Base-by-base conservation (phyloP, 1,140 invertebrate species). In the Spodoptera litura region DNA sequence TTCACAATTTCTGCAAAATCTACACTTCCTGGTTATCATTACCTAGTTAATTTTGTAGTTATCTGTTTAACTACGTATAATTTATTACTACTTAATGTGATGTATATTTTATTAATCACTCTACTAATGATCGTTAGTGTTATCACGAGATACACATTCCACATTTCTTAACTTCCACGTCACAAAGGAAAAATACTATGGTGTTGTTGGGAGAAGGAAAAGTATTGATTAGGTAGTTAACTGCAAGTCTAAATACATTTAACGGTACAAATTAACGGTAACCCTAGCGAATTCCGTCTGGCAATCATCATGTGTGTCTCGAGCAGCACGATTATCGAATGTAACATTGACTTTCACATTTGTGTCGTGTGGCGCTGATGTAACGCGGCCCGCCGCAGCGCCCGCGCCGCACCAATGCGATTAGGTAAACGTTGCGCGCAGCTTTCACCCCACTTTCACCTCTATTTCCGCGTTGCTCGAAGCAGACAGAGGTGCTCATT, bases 281-380 rank as follows among this genome's bases (percentile, higher is more conserved):
- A 49, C 15, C n/a, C 38, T 70, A 35, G 71, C 76, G 20, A 81
- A 81, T 78, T 78, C 78, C 55, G 59, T 73, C n/a, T 51, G 64
- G 11, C 68, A 56, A 44, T 64, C 51, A 70, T 56, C 53, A 74
- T 77, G 68, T 81, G 62, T 73, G 77, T 78, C 56, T 49, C 72
- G 35, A 75, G 51, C 64, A 68, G 78, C 66, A 79, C 72, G 83
- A 80, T 85, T 79, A 88, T 88, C 82, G 83, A 84, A 85, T 89
- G 84, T 93, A 94, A 93, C 93, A 94, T 94, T 94, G 93, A 94
- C 93, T 94, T 94, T 94, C 93, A 92, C 91, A 90, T 89, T 84
- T 80, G 86, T 81, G 66, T 68, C 72, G 79, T 75, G 78, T 59
- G 73, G 78, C 49, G 72, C 79, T 87, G 90, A 93, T 84, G 90